These are phyloP conservation scores for Bombus balteatus DNA, from an alignment of 1,140 invertebrate genomes.

Conservation along the genomic window DNA sequence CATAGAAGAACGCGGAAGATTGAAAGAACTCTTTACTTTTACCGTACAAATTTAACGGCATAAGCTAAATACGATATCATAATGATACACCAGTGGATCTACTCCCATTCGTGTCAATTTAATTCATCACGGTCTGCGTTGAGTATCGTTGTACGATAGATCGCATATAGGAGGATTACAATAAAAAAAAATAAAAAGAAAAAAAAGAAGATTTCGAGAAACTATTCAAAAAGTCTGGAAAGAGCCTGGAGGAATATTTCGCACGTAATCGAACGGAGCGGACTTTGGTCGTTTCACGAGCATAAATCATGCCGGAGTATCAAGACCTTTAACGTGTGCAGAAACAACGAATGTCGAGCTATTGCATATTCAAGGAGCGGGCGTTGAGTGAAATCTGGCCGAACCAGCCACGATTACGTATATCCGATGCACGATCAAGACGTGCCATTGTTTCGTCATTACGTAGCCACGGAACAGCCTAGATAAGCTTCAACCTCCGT, in stretches of 20 bases:
- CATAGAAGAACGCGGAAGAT: too few relatives aligned
- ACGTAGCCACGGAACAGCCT: slow-evolving; percentile 29
- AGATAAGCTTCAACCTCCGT: slow-evolving; percentile 37
- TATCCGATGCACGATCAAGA: slow-evolving; percentile 64
- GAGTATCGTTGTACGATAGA: too few relatives aligned
- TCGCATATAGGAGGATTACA: too few relatives aligned
- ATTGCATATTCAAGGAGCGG: slow-evolving; percentile 56
- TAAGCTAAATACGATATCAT: too few relatives aligned
- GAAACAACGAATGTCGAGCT: slow-evolving; percentile 28
- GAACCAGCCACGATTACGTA: slow-evolving; percentile 54
- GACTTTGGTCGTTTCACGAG: background rate
- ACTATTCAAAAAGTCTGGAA: background rate
- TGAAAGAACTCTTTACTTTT: too few relatives aligned
- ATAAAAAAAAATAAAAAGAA: too few relatives aligned
- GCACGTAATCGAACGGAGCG: background rate
- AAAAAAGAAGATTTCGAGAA: too few relatives aligned
- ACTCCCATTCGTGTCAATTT: too few relatives aligned
- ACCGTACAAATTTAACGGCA: too few relatives aligned
- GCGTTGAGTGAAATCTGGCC: slow-evolving; percentile 58
- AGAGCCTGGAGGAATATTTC: too few relatives aligned
- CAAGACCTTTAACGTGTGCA: slow-evolving; percentile 39
- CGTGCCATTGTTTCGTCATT: slow-evolving; percentile 65
- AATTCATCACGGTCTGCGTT: too few relatives aligned
- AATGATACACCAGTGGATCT: too few relatives aligned
- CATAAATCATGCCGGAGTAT: slow-evolving; percentile 38